These are phyloP conservation scores for Aphidius ervi DNA, from an alignment of 1,140 invertebrate species.

Conservation along the genomic window DNA sequence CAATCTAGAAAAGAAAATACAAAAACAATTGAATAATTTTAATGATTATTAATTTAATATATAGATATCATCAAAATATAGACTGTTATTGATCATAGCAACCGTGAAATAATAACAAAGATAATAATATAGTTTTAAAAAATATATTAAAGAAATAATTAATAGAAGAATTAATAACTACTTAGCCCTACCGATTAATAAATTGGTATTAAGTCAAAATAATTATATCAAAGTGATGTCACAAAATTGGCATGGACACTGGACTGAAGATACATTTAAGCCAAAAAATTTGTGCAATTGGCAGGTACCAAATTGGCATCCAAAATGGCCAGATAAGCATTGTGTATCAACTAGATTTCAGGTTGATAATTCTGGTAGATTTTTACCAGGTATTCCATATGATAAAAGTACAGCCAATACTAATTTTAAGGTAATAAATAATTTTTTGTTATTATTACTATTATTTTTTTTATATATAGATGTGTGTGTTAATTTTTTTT, in stretches of 20 bases:
- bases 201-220: too few species aligned
- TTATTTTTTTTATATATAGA: constrained; percentile 12
- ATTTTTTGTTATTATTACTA: constrained; percentile 11
- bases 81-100: background rate
- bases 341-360: constrained; percentile 33
- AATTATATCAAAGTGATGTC: constrained; percentile 29
- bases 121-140: too few species aligned
- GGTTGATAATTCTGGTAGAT: constrained; percentile 31
- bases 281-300: constrained; percentile 36
- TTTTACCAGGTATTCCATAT: constrained; percentile 26
- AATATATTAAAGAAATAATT: too few species aligned
- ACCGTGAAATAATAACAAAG: background rate
- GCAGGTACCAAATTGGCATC: constrained; percentile 40
- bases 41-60: background rate
- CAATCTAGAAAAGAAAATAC: constrained; percentile 46
- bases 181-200: too few species aligned
- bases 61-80: background rate
- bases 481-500: constrained; percentile 6
- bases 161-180: too few species aligned
- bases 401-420: constrained; percentile 23
- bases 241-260: constrained; percentile 38
- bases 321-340: constrained; percentile 32
- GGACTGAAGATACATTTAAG: constrained; percentile 34
- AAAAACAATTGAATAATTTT: constrained; percentile 2
- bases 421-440: constrained; percentile 32